Base-by-base conservation (phyloP, 2,797 vertebrate species). In the Benthosema pterotum region DNA sequence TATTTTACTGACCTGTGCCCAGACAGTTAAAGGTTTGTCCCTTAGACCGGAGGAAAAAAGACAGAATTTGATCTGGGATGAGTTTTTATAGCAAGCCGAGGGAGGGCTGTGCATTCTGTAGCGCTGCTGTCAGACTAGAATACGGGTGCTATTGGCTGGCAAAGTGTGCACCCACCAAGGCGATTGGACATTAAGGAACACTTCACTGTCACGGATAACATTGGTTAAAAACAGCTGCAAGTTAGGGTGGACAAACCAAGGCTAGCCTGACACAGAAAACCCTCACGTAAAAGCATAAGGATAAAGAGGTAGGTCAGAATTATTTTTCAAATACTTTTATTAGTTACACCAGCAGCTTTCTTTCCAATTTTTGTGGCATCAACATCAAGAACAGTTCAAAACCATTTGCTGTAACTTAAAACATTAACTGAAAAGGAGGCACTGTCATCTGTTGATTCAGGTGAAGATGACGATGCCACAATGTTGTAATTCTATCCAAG, bases 301-400 rank as follows among this genome's bases (percentile, higher is more conserved):
- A 82, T 38, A 16, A 71, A 68, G 61, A 88, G 75, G 9, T 47
- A 48, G 72, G 75, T 78, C 74, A 56, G 77, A 51, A 73, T 87
- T 5, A 64, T 71, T 90, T 91, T 91, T 91, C 87, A 85, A 86
- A 91, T 80, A 91, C 74, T 86, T 93, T 92, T 93, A 91, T 92
- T 93, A 90, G 90, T 93, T 91, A 87, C 42, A 47, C 87, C 89
- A 91, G 91, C 91, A 92, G 91, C 90, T 86, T 88, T 65, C 82
- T 87, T 90, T 87, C 87, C 85, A 92, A 92, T 90, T 85, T 85
- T 82, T 86, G 91, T 91, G 88, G 85, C 83, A 85, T 90, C 79
- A 90, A 89, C 84, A 85, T 74, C 71, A 78, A 87, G 81, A 81
- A 79, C 78, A 88, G 82, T 83, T 92, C 82, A 89, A 89, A 88